These are phyloP conservation scores for Anguilla obscura DNA, from an alignment of 2,797 vertebrate genomes.

Conservation along the genomic window DNA sequence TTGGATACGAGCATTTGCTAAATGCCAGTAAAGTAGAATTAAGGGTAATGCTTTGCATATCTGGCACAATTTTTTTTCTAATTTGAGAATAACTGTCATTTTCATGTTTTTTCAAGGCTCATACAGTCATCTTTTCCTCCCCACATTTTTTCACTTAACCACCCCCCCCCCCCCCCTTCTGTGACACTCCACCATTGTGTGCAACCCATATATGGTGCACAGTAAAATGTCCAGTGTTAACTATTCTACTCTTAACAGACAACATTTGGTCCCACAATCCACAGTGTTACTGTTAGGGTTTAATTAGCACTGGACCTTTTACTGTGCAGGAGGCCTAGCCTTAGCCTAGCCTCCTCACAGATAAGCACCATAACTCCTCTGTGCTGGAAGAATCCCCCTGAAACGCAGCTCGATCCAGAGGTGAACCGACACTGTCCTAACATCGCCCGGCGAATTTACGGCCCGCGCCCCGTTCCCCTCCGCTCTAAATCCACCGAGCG, in stretches of 20 bases:
- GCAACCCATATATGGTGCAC: neutral
- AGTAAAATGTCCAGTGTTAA: no score
- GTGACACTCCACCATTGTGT: neutral
- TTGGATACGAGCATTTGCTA: neutral
- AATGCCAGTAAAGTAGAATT: no score
- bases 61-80: neutral
- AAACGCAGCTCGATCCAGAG: constrained; percentile 30
- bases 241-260: no score
- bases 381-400: neutral
- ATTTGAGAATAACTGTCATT: neutral
- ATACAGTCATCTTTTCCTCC: neutral
- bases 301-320: no score
- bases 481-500: constrained; percentile 36
- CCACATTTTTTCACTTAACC: neutral
- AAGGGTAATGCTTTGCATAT: neutral
- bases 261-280: no score
- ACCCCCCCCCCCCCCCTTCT: neutral
- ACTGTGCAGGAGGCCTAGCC: neutral
- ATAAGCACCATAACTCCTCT: neutral
- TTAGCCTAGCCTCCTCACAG: neutral
- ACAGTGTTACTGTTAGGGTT: no score
- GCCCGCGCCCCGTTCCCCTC: constrained; percentile 27
- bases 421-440: constrained; percentile 39
- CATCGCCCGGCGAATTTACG: constrained; percentile 44
- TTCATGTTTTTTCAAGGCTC: neutral